Percentiles rank a stretch among this genome's conserved stretches.
phyloP scores from a whole-genome alignment of 2,888 invertebrate species.

The Leucoma salicis region DNA sequence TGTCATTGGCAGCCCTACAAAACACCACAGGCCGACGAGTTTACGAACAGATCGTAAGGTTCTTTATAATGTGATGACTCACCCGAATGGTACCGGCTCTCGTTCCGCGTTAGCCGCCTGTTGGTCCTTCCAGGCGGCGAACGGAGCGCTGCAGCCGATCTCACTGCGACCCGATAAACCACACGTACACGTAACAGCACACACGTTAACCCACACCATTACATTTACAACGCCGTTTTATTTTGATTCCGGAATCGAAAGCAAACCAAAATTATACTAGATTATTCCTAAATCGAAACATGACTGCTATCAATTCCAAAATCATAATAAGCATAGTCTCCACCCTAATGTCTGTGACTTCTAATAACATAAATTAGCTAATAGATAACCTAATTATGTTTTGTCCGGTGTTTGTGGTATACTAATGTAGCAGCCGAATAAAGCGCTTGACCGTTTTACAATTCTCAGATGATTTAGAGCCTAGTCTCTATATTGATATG shows the following conservation, averaged over 20 bases:
- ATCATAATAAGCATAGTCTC: conserved; percentile 36
- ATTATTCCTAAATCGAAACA: neutral
- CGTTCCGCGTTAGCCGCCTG: conserved; percentile 94
- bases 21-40: conserved; percentile 43
- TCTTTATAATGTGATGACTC: conserved; percentile 71
- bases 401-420: no score
- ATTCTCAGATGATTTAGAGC: no score
- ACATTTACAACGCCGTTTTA: conserved; percentile 28
- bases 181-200: conserved; percentile 61
- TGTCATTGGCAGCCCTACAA: conserved; percentile 17
- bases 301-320: conserved; percentile 41
- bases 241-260: conserved; percentile 43
- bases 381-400: conserved; percentile 8
- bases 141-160: conserved; percentile 74
- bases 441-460: no score
- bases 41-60: conserved; percentile 44
- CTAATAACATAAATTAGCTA: conserved; percentile 16
- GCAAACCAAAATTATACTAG: neutral
- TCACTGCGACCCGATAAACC: conserved; percentile 82
- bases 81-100: conserved; percentile 98
- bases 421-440: no score
- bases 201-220: conserved; percentile 43
- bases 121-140: conserved; percentile 89
- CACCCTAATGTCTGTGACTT: conserved; percentile 24
- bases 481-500: no score